phyloP scores from a whole-genome alignment of 2,113 vertebrate species.

The Plotosus lineatus region DNA sequence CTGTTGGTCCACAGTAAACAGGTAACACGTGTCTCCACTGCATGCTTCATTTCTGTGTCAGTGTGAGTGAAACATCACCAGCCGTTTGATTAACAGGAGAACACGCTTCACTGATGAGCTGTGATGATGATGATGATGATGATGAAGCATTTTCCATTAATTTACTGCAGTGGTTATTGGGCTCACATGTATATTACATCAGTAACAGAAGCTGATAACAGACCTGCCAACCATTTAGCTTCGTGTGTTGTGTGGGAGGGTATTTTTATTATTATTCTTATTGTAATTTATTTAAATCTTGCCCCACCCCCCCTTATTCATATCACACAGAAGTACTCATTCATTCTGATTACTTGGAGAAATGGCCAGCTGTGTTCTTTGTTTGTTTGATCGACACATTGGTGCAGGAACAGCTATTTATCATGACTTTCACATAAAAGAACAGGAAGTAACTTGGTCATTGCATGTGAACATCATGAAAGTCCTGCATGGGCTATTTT shows the following conservation, averaged over 20 bases:
- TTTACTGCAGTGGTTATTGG: not conserved
- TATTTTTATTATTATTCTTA: too few species aligned
- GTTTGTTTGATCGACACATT: not conserved
- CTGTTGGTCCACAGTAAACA: constrained; percentile 97
- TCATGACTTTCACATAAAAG: not conserved
- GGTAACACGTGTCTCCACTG: constrained; percentile 79
- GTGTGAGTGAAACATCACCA: constrained; percentile 16
- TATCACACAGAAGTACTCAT: not conserved
- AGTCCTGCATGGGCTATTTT: too few species aligned
- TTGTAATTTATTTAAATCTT: too few species aligned
- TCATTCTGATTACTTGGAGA: not conserved
- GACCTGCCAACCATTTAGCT: not conserved
- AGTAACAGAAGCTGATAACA: not conserved
- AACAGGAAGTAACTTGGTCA: not conserved
- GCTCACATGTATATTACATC: not conserved
- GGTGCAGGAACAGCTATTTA: not conserved
- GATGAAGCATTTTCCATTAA: not conserved
- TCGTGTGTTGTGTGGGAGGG: not conserved
- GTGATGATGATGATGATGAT: not conserved
- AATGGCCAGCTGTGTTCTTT: not conserved
- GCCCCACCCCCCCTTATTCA: not conserved
- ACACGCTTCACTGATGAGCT: constrained; percentile 40
- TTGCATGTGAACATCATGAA: not conserved
- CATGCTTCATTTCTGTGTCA: constrained; percentile 57
- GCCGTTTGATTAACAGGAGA: constrained; percentile 41